Evolutionary conservation across 2,113 vertebrate species (phyloP).

Genomic region (Mormyrus iriodes): DNA sequence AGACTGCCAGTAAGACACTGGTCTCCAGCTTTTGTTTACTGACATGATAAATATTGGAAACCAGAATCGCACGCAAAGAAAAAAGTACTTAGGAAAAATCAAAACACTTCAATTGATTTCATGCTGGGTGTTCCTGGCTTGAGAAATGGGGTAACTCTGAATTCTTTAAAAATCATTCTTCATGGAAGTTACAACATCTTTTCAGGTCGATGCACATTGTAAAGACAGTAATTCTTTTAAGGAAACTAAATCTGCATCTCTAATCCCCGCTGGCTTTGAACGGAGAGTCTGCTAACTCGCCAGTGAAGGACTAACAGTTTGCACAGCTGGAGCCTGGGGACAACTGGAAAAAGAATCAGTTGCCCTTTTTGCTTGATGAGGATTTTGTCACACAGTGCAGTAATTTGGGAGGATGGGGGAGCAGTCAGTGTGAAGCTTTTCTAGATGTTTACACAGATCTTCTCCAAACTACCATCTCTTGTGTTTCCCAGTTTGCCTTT

Average conservation of each 20-base stretch:
- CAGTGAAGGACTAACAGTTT: background rate
- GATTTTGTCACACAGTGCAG: background rate
- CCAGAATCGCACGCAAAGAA: background rate
- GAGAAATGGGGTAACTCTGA: background rate
- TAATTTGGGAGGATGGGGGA: background rate
- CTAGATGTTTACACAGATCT: background rate
- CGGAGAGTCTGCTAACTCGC: background rate
- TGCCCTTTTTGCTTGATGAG: background rate
- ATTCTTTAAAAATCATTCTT: background rate
- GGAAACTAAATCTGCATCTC: constrained; percentile 11
- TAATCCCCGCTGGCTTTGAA: background rate
- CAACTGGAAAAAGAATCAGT: background rate
- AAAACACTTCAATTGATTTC: background rate
- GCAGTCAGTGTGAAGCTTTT: background rate
- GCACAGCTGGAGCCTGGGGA: background rate
- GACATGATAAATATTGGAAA: background rate
- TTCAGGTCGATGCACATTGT: background rate
- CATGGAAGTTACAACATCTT: background rate
- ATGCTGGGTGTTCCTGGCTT: background rate
- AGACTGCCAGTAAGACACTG: background rate
- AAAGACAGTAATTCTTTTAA: constrained; percentile 12
- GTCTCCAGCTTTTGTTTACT: background rate
- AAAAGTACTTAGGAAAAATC: background rate
- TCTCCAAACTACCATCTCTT: background rate
- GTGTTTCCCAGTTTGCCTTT: background rate